Percentiles rank a stretch among this genome's conserved stretches.
Evolutionary conservation across 1,140 invertebrate genomes (phyloP).

Genomic region (Drosophila miranda): DNA sequence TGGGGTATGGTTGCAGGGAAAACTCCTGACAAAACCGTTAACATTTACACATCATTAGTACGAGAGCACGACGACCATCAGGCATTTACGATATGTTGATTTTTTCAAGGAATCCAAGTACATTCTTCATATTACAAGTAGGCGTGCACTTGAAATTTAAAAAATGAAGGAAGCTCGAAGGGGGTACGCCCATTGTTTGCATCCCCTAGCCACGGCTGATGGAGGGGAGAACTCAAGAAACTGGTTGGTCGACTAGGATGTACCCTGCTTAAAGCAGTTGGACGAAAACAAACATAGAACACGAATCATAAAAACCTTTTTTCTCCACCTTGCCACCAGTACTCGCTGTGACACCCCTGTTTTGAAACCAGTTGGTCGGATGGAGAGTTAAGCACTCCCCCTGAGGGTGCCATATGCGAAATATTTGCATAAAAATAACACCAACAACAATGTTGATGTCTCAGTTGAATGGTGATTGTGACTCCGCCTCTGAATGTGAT

Average conservation of each 20-base stretch:
- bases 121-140: constrained; percentile 4
- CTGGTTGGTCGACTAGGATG: too few relatives aligned
- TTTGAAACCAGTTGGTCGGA: background rate
- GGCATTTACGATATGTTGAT: constrained; percentile 5
- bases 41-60: constrained; percentile 59
- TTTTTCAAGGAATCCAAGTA: background rate
- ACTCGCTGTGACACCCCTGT: background rate
- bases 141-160: background rate
- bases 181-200: background rate
- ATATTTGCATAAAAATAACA: constrained; percentile 66
- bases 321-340: background rate
- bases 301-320: too few relatives aligned
- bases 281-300: too few relatives aligned
- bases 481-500: constrained; percentile 6
- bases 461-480: constrained; percentile 42
- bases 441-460: constrained; percentile 39
- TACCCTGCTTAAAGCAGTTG: too few relatives aligned
- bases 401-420: constrained; percentile 33
- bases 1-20: background rate
- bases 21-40: background rate
- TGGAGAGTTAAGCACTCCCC: constrained; percentile 3
- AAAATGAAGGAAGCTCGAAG: background rate
- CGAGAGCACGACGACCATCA: constrained; percentile 5
- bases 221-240: too few relatives aligned
- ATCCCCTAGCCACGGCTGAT: too few relatives aligned